A percentile compares a stretch with the other conserved stretches of the same genome.
These are phyloP conservation scores for Cyprinodon tularosa DNA, from an alignment of 2,113 vertebrate genomes.

Conservation along the genomic window DNA sequence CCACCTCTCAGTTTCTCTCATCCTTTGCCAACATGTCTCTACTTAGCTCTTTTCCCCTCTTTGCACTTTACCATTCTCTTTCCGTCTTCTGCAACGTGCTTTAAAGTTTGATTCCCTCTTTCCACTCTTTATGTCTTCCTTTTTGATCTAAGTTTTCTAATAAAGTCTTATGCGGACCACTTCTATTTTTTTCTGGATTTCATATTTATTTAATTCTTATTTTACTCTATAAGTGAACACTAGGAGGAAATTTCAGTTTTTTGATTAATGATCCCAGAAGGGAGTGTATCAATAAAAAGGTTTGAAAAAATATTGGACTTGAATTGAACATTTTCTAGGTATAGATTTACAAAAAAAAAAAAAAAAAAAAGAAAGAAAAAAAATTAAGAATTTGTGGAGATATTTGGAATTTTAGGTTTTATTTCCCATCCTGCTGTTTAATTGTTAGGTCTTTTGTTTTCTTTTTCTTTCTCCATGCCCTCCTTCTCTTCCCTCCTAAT, in stretches of 20 bases:
- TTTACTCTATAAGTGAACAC: neutral
- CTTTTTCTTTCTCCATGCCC: neutral
- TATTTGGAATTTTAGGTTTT: neutral
- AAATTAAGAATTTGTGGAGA: neutral
- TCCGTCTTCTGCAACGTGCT: slow-evolving; percentile 68
- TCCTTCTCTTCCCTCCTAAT: neutral
- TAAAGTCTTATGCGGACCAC: slow-evolving; percentile 5
- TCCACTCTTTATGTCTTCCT: slow-evolving; percentile 40
- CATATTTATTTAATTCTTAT: slow-evolving; percentile 6
- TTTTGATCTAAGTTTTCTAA: slow-evolving; percentile 34
- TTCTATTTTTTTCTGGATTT: slow-evolving; percentile 26
- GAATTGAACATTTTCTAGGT: neutral
- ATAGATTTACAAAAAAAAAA: neutral
- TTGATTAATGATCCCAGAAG: neutral
- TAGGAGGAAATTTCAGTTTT: neutral
- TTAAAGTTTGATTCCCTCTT: slow-evolving; percentile 58
- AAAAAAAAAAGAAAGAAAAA: neutral
- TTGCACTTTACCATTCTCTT: slow-evolving; percentile 69
- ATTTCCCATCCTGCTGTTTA: neutral
- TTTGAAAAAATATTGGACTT: neutral
- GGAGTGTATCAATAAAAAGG: neutral
- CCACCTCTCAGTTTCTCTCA: slow-evolving; percentile 52
- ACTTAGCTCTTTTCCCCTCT: slow-evolving; percentile 41
- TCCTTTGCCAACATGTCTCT: slow-evolving; percentile 65
- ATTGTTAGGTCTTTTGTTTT: neutral